Evolutionary conservation across 2,113 vertebrate genomes (phyloP), one percentile per base, ranked within the genome.

Genomic region (Callionymus lyra): DNA sequence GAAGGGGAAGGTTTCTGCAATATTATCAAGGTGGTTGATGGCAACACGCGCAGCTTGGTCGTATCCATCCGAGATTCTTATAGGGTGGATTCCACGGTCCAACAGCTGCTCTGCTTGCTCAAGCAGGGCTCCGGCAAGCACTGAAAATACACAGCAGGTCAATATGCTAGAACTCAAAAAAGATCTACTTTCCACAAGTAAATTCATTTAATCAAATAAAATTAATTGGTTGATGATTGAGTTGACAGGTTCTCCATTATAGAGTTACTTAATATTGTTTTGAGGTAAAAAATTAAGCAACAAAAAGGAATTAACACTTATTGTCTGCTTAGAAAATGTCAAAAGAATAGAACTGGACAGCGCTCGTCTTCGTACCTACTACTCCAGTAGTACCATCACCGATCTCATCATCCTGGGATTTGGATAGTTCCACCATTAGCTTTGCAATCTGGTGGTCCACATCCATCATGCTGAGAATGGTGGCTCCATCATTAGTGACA

Each of bases 361-460:
- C n/a, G n/a, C n/a, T 3, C 4, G n/a, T 36, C 44, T 3, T 2
- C 88, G 65, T 87, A 99, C 96, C 96, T 59, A 99, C 96, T 0
- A 99, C 96, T 59, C 96, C 94, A 14, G 96, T 99, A 60, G 96
- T 99, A 48, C 96, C 96, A 77, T 99, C 96, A 13, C 96, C 96
- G 63, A 97, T 97, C 58, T 99, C 94, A 79, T 99, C 96, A 79
- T 99, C 96, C 53, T 99, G 96, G 40, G 96, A 98, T 56, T 97
- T 98, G 13, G 96, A 91, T 38, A 98, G 81, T 47, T 99, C 96
- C 9, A 99, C 96, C 96, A 99, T 97, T 6, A 99, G 86, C 33
- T 99, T 99, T 47, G 96, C 94, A 44, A 98, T 94, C 73, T 97
- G 94, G 59, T 99, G 94, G 27, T 99, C 94, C 1, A 99, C 91